Percentiles rank a stretch among this genome's conserved stretches.
Evolutionary conservation across 2,797 vertebrate species (phyloP).

Genomic region (Trichosurus vulpecula): DNA sequence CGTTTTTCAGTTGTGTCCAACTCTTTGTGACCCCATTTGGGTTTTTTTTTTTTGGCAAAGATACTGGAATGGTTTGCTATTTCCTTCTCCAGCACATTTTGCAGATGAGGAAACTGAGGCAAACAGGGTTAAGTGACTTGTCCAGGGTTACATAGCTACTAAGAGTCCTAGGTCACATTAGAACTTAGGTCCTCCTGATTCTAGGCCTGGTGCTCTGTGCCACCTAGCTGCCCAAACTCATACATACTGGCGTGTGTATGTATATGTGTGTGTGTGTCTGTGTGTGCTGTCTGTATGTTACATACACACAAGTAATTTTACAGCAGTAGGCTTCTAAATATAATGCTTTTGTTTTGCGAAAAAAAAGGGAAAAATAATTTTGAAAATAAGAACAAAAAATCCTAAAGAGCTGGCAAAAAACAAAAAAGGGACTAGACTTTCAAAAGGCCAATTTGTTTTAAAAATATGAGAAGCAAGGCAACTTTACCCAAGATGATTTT

Average conservation of each 20-base stretch:
- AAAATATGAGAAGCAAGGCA: background rate
- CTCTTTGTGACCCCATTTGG: background rate
- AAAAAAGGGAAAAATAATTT: constrained; percentile 19
- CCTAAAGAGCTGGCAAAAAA: background rate
- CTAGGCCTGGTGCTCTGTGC: background rate
- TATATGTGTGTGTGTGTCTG: background rate
- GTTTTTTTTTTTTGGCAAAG: background rate
- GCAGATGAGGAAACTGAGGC: background rate
- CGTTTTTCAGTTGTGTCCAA: background rate
- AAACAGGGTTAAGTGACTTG: background rate
- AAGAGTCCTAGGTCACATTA: background rate
- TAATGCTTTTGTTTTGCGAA: constrained; percentile 2
- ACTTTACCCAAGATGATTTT: constrained; percentile 14
- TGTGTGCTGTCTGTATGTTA: no score
- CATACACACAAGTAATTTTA: background rate
- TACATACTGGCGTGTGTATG: background rate
- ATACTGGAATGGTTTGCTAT: background rate
- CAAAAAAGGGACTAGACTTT: constrained; percentile 7
- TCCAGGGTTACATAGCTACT: background rate
- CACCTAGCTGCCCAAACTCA: background rate
- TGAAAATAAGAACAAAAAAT: constrained; percentile 36
- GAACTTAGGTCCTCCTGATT: background rate
- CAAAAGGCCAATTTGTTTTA: constrained; percentile 36
- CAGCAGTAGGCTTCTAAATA: constrained; percentile 14
- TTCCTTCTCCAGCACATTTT: background rate